Base-by-base conservation (phyloP, 2,113 vertebrate species). In the Amazona vittata region DNA sequence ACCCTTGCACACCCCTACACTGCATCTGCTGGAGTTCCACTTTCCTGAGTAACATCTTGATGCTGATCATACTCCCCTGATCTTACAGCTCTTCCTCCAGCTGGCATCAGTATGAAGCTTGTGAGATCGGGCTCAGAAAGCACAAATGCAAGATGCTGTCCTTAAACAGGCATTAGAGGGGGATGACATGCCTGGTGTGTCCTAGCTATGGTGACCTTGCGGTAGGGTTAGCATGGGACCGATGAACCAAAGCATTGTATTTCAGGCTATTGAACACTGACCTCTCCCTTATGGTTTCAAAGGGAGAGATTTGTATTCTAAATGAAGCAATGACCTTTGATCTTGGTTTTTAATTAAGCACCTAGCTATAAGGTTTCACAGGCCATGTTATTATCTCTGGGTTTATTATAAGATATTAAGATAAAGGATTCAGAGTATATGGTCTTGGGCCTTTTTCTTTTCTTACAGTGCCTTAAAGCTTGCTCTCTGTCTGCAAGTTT, bases 261-360 rank as follows among this genome's bases (percentile, higher is more conserved):
- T 91, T 82, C 80, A 89, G 59, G n/a, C 41, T 90, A 16, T 16
- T 76, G 86, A 93, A 84, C 31, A 29, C 29, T 86, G 28, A 6
- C n/a, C 46, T 70, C 19, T 89, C 77, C 80, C 41, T 86, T 46
- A 46, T 0, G 33, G 57, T 65, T 89, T 76, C 83, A 92, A 94
- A 95, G 69, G 53, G 16, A 75, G 49, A 94, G 52, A 82, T 89
- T 63, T 92, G 69, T 92, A 65, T 89, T 92, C 77, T 94, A 83
- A 95, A 94, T 82, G 89, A 95, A 87, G 50, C n/a, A 73, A 69
- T 62, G 89, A 93, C 73, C 93, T 96, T 96, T 95, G 94, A 77
- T 77, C 94, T 90, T 76, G 55, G 15, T 86, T 96, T 96, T 95
- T 92, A 96, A 96, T 97, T 94, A 97, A 94, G 47, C 69, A 78